phyloP scores from a whole-genome alignment of 1,140 invertebrate genomes.

The Rhagoletis zephyria region DNA sequence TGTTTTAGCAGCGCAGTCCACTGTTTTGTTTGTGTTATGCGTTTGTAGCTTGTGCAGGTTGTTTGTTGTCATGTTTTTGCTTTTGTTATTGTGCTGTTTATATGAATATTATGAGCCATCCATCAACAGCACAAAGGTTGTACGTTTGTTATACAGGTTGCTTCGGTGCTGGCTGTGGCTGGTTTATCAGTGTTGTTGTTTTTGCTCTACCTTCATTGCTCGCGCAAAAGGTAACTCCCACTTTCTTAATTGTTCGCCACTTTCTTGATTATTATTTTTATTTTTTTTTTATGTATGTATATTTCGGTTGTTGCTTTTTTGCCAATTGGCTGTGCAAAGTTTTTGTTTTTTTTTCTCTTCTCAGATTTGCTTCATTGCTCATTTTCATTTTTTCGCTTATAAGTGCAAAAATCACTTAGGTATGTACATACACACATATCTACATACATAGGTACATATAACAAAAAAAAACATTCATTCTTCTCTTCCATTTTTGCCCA shows the following conservation, averaged over 20 bases:
- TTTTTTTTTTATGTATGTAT: not conserved
- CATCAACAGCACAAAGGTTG: constrained; percentile 62
- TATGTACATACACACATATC: not conserved
- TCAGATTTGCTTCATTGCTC: not conserved
- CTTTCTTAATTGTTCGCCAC: constrained; percentile 62
- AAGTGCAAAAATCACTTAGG: not conserved
- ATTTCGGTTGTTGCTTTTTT: not conserved
- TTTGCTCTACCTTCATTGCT: constrained; percentile 4
- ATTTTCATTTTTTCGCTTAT: constrained; percentile 26
- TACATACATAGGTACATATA: not conserved
- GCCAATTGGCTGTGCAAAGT: not conserved
- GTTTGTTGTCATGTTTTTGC: constrained; percentile 2
- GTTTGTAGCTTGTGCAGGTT: not conserved
- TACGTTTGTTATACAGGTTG: constrained; percentile 54
- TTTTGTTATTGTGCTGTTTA: constrained; percentile 32
- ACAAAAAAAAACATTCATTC: no score
- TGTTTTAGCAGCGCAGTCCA: not conserved
- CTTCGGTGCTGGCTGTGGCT: constrained; percentile 52
- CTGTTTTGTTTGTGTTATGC: constrained; percentile 29
- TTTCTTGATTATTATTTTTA: constrained; percentile 50
- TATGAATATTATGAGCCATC: constrained; percentile 69
- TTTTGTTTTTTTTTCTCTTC: not conserved
- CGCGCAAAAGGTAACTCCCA: constrained; percentile 65
- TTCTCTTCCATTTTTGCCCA: not conserved
- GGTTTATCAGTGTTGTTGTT: constrained; percentile 53